Conservation (phyloP, 2,888 invertebrate species). For the Metalampra italica region DNA sequence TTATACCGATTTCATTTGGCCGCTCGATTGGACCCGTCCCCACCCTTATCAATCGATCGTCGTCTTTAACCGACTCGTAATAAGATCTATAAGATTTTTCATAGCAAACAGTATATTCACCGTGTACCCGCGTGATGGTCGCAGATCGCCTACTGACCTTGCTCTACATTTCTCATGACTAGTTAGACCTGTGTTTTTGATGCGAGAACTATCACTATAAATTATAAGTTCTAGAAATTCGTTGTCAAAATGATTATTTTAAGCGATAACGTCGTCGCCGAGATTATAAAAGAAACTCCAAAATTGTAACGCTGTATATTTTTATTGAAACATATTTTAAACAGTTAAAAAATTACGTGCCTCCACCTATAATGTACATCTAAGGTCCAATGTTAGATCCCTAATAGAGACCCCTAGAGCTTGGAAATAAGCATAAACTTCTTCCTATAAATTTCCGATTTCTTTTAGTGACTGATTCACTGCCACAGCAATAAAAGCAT, state of each 20-base stretch:
- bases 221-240: too few relatives aligned
- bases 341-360: too few relatives aligned
- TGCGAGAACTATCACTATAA: background rate
- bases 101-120: constrained; percentile 8
- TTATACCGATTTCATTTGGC: constrained; percentile 38
- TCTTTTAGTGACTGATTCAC: background rate
- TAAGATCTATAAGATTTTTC: constrained; percentile 21
- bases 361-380: too few relatives aligned
- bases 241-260: too few relatives aligned
- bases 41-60: constrained; percentile 20
- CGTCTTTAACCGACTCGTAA: constrained; percentile 17
- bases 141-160: constrained; percentile 43
- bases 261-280: too few relatives aligned
- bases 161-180: constrained; percentile 23
- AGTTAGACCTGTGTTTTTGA: constrained; percentile 8
- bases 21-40: constrained; percentile 27
- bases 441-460: too few relatives aligned
- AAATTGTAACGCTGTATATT: too few relatives aligned
- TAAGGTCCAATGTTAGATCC: too few relatives aligned
- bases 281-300: too few relatives aligned
- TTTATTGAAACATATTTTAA: too few relatives aligned
- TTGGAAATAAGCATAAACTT: too few relatives aligned
- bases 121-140: constrained; percentile 15
- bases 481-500: background rate
- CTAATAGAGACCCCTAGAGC: too few relatives aligned